Conservation (phyloP, 2,113 vertebrate genomes). For the Anarhynchus alexandrinus region DNA sequence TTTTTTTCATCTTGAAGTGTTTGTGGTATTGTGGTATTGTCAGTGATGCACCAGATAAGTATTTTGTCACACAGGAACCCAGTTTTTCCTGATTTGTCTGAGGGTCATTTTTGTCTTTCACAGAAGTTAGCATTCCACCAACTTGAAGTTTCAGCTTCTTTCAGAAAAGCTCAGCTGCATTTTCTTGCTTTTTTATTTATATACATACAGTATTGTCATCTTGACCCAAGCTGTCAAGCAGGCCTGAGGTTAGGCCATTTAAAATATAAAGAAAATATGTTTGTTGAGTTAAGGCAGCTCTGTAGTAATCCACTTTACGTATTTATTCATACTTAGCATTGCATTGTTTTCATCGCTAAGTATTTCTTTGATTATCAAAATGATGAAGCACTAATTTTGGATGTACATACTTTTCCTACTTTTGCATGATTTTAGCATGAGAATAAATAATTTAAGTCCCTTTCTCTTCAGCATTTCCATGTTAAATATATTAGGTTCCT, state of each 20-base stretch:
- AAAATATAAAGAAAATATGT: not conserved
- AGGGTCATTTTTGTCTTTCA: not conserved
- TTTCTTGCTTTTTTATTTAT: not conserved
- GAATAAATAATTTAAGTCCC: not conserved
- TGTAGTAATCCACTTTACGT: not conserved
- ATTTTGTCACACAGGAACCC: not conserved
- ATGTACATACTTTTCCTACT: not conserved
- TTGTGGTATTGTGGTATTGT: not conserved
- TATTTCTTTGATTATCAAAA: not conserved
- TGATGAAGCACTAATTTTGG: not conserved
- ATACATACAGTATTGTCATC: not conserved
- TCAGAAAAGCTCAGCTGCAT: not conserved
- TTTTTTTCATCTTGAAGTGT: not conserved
- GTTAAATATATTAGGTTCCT: not conserved
- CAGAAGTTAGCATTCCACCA: not conserved
- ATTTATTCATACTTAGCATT: not conserved
- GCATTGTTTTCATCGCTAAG: not conserved
- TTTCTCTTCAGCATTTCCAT: not conserved
- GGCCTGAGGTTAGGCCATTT: not conserved
- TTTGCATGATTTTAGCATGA: not conserved
- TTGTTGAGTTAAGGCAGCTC: accelerated
- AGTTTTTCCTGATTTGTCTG: not conserved
- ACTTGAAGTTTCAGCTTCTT: not conserved
- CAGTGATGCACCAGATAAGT: not conserved
- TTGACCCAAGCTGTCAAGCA: not conserved